These are phyloP conservation scores for Syncerus caffer DNA, from an alignment of 2,797 vertebrate genomes.

Conservation along the genomic window DNA sequence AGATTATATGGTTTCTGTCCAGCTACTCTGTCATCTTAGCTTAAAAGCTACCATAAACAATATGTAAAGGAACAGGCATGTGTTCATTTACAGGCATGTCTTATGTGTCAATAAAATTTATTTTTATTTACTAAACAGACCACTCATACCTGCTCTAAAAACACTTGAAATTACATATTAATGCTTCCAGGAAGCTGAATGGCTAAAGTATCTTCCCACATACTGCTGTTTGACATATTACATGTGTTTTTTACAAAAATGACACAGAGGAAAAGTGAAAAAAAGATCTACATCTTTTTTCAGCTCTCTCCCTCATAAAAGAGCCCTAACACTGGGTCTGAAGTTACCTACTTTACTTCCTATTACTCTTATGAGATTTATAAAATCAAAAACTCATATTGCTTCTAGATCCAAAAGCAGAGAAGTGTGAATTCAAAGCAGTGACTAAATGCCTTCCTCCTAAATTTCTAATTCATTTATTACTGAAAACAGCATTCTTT, in stretches of 20 bases:
- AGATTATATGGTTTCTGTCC: neutral
- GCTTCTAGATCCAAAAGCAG: slow-evolving; percentile 30
- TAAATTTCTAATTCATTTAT: slow-evolving; percentile 44
- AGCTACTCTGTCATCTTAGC: neutral
- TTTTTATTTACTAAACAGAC: slow-evolving; percentile 18
- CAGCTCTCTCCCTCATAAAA: neutral
- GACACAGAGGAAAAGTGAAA: neutral
- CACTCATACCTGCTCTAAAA: neutral
- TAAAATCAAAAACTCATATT: neutral
- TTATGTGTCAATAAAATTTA: slow-evolving; percentile 26
- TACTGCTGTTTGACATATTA: neutral
- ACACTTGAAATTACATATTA: slow-evolving; percentile 7
- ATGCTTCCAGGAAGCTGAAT: neutral
- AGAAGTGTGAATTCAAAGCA: slow-evolving; percentile 34
- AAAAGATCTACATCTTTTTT: neutral
- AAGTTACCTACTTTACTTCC: slow-evolving; percentile 26
- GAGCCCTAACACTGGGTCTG: neutral
- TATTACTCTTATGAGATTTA: neutral
- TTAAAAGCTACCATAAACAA: neutral
- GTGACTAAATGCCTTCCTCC: slow-evolving; percentile 26
- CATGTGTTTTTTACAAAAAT: neutral
- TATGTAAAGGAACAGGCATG: neutral
- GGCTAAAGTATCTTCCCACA: neutral
- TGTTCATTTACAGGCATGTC: neutral
- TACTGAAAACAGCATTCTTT: neutral